Evolutionary conservation across 1,140 invertebrate species (phyloP), one percentile per base, ranked within the genome.

Genomic region (Plutomurus gul): DNA sequence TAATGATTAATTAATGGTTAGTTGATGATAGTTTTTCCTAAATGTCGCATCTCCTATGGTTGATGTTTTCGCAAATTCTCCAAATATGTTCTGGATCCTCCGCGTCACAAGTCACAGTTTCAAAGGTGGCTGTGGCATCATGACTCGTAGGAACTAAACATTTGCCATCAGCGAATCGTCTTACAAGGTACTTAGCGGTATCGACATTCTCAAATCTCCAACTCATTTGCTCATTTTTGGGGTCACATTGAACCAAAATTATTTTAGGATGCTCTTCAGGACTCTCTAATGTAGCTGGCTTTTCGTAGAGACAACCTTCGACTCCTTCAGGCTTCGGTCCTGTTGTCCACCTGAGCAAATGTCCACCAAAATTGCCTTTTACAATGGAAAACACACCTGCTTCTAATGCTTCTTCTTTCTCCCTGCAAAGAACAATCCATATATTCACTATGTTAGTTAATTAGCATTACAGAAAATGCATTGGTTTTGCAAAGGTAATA

Each of bases 21-120:
- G n/a, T 10, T 13, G 25, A 70, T 30, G 1, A 70, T 70, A 20
- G 1, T 20, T 47, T 33, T 16, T 11, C 20, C 77, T 71, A 81
- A 60, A 75, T 39, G 20, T 81, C 79, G 75, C 80, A 81, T 33
- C 78, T 78, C 16, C 56, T 51, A 22, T 72, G 33, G 3, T 25
- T 33, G 33, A 51, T 7, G 40, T 81, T 75, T 81, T 81, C 76
- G 30, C 80, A 81, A 30, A 81, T 81, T 75, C 72, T 27, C 80
- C 80, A 81, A 43, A 47, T 25, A 11, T 81, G 80, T 18, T 40
- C 51, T 40, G 47, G 4, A 33, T 81, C 76, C 5, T 40, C 30
- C 20, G 39, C 30, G 25, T 81, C 47, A 25, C 80, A 81, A 16
- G 36, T n/a, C n/a, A 75, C 76, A 18, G 25, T 36, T 18, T 36